These are phyloP conservation scores for Glossophaga mutica DNA, from an alignment of 2,797 vertebrate species.

Conservation along the genomic window DNA sequence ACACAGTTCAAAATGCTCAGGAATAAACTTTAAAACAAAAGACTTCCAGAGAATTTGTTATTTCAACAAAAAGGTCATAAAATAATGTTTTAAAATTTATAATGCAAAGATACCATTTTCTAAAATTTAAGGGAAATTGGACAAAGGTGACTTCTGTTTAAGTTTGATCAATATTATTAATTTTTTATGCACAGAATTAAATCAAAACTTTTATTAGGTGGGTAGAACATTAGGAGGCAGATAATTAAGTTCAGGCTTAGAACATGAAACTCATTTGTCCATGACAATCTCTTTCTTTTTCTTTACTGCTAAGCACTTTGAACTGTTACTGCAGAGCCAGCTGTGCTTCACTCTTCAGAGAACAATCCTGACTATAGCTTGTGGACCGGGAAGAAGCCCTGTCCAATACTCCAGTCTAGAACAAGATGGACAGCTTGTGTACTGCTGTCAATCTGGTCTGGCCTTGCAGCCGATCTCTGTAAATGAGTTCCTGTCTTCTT, in stretches of 20 bases:
- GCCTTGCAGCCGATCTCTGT: neutral
- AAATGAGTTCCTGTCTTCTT: neutral
- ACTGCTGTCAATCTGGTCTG: neutral
- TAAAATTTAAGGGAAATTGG: slow-evolving; percentile 21
- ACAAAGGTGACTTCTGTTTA: neutral
- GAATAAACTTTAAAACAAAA: slow-evolving; percentile 37
- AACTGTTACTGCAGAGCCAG: neutral
- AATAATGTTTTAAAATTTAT: neutral
- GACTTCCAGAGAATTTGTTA: neutral
- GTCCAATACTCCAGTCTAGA: neutral
- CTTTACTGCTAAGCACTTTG: neutral
- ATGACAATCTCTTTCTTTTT: neutral
- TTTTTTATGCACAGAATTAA: neutral
- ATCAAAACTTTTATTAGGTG: neutral
- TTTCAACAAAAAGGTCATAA: neutral
- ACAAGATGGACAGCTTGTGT: neutral
- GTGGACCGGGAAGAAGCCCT: neutral
- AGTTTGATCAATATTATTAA: neutral
- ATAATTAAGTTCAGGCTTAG: neutral
- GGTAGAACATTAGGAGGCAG: neutral
- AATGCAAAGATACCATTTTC: neutral
- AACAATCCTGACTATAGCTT: neutral
- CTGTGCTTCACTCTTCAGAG: neutral
- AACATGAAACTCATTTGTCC: neutral
- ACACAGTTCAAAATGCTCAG: neutral